Evolutionary conservation across 2,113 vertebrate genomes (phyloP), one percentile per base, ranked within the genome.

Genomic region (Salvelinus sp.): DNA sequence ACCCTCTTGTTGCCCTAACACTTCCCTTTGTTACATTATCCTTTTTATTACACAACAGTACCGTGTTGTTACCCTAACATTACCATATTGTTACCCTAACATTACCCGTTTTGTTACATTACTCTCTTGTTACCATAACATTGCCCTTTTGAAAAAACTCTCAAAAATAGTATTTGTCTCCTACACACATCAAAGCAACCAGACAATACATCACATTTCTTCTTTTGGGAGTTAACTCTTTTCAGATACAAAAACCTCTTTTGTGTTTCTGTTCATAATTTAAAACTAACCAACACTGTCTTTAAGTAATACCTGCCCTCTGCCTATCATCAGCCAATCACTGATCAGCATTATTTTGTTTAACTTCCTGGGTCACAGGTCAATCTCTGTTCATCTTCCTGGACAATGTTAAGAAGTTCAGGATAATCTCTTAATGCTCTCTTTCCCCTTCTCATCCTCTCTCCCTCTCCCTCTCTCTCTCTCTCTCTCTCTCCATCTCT

Each of bases 61-160:
- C 33, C 33, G 0, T 38, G 0, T 7, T 38, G 33, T 38, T 38
- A 38, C 33, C 30, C 4, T 33, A 33, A 6, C 30, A 38, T 38
- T 38, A 7, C 6, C 33, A 6, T 38, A 1, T 38, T 38, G 33
- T 38, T 38, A 38, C 33, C 6, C 7, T 38, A 9, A 2, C 33
- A 38, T 38, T 38, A 18, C 50, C 50, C 50, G 4, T 2, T 1
- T 38, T 38, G 33, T 9, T 38, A 38, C 33, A 38, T 38, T 38
- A 38, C 33, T 1, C 33, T 50, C 2, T 50, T 50, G 48, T 16
- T 4, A 54, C 3, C 14, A 14, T 16, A 50, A 50, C 48, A 13
- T 54, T 54, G 2, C 23, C 18, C 25, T 25, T 25, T 25, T 25
- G 25, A 25, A 91, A 90, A 91, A 89, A 89, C 91, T 76, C 77